Conservation (phyloP, 2,888 invertebrate species). For the Brachyopa scutellaris region DNA sequence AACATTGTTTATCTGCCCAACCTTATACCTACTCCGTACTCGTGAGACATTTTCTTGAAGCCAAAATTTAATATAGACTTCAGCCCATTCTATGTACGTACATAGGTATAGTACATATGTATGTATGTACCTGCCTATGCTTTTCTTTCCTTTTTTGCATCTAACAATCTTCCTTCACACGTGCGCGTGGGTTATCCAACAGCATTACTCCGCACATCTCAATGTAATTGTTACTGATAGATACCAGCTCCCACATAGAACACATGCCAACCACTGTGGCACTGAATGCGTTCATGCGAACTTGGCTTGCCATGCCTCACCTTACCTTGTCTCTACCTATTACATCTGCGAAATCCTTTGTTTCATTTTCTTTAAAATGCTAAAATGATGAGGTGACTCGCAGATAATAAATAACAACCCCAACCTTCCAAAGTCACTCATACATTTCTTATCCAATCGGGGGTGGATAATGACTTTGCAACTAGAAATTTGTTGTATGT, state of each 20-base stretch:
- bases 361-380: slow-evolving; percentile 38
- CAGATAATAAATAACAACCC: slow-evolving; percentile 57
- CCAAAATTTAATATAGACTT: too few species aligned
- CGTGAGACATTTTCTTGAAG: too few species aligned
- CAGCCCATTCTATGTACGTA: too few species aligned
- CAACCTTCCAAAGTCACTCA: slow-evolving; percentile 25
- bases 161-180: too few species aligned
- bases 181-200: slow-evolving; percentile 17
- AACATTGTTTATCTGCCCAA: too few species aligned
- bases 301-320: neutral
- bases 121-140: too few species aligned
- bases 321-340: neutral
- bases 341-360: slow-evolving; percentile 43
- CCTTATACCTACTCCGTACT: too few species aligned
- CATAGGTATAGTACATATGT: too few species aligned
- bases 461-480: slow-evolving; percentile 52
- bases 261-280: slow-evolving; percentile 10
- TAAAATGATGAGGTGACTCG: slow-evolving; percentile 53
- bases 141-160: too few species aligned
- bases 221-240: slow-evolving; percentile 60
- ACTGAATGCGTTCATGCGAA: neutral
- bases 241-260: slow-evolving; percentile 26
- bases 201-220: slow-evolving; percentile 20
- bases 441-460: neutral
- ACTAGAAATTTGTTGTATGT: slow-evolving; percentile 66